Base-by-base conservation (phyloP, 2,888 invertebrate species). In the Diarsia rubi region DNA sequence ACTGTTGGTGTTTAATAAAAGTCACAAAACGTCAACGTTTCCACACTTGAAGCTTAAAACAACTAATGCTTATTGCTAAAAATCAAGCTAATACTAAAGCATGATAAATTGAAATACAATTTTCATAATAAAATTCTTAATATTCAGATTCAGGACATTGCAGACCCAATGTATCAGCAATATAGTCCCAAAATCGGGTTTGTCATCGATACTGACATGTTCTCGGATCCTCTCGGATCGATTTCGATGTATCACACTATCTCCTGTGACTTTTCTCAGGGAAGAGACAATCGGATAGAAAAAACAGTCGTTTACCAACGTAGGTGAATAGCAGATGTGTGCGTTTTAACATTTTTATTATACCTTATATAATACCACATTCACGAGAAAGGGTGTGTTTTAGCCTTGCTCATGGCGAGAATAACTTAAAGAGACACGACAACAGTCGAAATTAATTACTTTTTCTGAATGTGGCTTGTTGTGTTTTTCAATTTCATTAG, bases 161-260 rank as follows among this genome's bases (percentile, higher is more conserved):
- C 91, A 93, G 93, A 93, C 84, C 89, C 88, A 91, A 90, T 92
- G 87, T 90, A 90, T 88, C 90, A 90, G 84, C 89, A 82, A 76
- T 95, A 93, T 92, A 93, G 91, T 92, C 94, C 95, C 85, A 96
- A 95, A 95, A 85, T 96, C 88, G 96, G 96, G 90, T 95, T 94
- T 88, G 88, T 91, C 89, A 85, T 95, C 88, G 89, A 92, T 92
- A 93, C 87, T 84, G 91, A 93, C 89, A 88, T 86, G 70, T 86
- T 92, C 73, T 86, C 89, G 88, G 91, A 91, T 85, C 78, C 84
- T 83, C 67, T 59, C 44, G 79, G 83, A 65, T 83, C 80, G 69
- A 62, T 45, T 68, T 70, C 60, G 69, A 80, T 83, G 79, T 85
- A 78, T 84, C 90, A 84, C 84, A 89, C 76, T 86, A 90, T 93